A percentile compares a stretch with the other conserved stretches of the same genome.
These are phyloP conservation scores for Myripristis jacobus DNA, from an alignment of 2,797 vertebrate species.

Conservation along the genomic window DNA sequence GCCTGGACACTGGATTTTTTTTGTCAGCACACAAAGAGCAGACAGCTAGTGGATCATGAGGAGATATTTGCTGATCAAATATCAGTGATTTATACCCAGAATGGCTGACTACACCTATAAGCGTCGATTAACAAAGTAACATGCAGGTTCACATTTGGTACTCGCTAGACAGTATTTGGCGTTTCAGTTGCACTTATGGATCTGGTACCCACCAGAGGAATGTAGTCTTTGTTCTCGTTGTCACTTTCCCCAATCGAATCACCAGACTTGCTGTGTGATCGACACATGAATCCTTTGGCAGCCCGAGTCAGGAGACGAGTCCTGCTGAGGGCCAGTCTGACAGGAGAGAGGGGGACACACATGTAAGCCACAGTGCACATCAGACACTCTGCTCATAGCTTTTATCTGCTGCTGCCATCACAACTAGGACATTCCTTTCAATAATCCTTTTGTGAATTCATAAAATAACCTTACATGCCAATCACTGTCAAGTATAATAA, in stretches of 20 bases:
- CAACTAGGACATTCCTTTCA: not conserved
- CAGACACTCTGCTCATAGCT: not conserved
- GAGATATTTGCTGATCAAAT: no score
- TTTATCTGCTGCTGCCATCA: not conserved
- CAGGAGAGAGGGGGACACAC: slow-evolving; percentile 17
- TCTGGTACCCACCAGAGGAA: slow-evolving; percentile 88
- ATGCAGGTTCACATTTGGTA: not conserved
- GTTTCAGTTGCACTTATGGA: not conserved
- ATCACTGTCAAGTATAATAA: not conserved
- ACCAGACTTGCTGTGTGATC: slow-evolving; percentile 84
- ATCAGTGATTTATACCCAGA: no score
- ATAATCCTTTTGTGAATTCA: not conserved
- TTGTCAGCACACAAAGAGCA: no score
- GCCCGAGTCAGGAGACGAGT: slow-evolving; percentile 90
- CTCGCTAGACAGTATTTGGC: not conserved
- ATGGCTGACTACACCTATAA: no score
- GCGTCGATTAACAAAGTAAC: no score
- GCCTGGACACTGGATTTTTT: no score
- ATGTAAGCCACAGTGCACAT: slow-evolving; percentile 4
- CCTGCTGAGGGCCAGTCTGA: slow-evolving; percentile 90
- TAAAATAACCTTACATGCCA: not conserved
- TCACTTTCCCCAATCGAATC: slow-evolving; percentile 83
- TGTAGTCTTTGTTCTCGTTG: slow-evolving; percentile 90
- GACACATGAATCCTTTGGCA: slow-evolving; percentile 92
- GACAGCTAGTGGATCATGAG: no score